Evolutionary conservation across 2,888 invertebrate genomes (phyloP).

Genomic region (Choristoneura rosaceana): DNA sequence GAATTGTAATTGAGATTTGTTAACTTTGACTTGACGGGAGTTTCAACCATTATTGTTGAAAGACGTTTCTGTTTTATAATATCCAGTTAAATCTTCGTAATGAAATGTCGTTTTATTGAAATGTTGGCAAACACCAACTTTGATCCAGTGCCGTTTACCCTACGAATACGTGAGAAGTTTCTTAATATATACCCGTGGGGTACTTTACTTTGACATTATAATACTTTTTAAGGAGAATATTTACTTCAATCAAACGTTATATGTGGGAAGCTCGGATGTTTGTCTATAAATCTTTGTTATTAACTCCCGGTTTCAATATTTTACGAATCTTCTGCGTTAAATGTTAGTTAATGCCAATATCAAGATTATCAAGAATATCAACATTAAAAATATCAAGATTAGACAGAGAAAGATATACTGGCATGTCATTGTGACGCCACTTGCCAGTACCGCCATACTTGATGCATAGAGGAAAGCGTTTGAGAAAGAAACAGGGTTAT

Average conservation of each 20-base stretch:
- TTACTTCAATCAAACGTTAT: neutral
- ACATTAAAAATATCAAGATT: too few species aligned
- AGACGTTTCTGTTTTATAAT: conserved; percentile 9
- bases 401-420: too few species aligned
- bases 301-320: neutral
- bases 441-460: too few species aligned
- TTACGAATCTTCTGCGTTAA: neutral
- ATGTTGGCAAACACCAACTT: conserved; percentile 25
- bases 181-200: conserved; percentile 20
- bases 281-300: neutral
- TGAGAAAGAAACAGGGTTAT: too few species aligned
- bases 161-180: conserved; percentile 37
- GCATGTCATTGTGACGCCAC: too few species aligned
- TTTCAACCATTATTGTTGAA: conserved; percentile 12
- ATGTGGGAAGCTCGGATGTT: neutral
- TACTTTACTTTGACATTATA: conserved; percentile 23
- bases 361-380: too few species aligned
- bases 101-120: conserved; percentile 20
- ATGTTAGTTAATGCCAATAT: too few species aligned
- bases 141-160: conserved; percentile 11
- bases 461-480: too few species aligned
- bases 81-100: conserved; percentile 15
- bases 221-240: conserved; percentile 18
- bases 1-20: conserved; percentile 22
- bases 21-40: conserved; percentile 18